phyloP scores from a whole-genome alignment of 2,113 vertebrate genomes.

The Merops nubicus region DNA sequence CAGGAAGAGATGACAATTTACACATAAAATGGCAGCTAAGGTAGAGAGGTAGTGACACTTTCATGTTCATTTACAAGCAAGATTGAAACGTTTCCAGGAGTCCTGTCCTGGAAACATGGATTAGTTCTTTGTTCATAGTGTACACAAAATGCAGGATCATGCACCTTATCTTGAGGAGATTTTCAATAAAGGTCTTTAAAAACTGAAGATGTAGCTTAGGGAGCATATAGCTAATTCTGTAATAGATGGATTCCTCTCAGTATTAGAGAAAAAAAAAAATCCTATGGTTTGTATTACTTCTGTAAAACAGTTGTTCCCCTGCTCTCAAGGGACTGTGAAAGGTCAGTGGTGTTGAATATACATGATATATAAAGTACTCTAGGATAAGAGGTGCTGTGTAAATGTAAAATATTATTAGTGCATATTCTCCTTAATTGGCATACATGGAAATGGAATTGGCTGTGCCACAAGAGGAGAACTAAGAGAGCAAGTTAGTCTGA shows the following conservation, averaged over 20 bases:
- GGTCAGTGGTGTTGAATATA: slow-evolving; percentile 22
- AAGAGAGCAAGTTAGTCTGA: background rate
- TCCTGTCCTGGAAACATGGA: background rate
- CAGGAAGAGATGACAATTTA: background rate
- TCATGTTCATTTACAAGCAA: background rate
- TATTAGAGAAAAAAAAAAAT: background rate
- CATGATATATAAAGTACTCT: slow-evolving; percentile 38
- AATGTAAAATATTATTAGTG: slow-evolving; percentile 26
- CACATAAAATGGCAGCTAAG: background rate
- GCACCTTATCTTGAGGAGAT: background rate
- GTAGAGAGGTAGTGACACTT: background rate
- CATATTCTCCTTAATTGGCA: background rate
- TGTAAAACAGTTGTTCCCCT: background rate
- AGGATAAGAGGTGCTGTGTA: background rate
- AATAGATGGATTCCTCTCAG: background rate
- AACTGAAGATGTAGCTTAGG: background rate
- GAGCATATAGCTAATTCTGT: background rate
- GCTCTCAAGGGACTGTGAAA: background rate
- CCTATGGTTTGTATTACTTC: background rate
- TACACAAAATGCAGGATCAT: background rate
- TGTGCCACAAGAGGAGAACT: background rate
- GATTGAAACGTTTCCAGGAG: background rate
- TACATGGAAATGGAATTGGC: background rate
- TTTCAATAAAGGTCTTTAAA: background rate
- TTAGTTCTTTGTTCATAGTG: background rate